Conservation (phyloP, 2,797 vertebrate species). For the Centropyge bicolor region DNA sequence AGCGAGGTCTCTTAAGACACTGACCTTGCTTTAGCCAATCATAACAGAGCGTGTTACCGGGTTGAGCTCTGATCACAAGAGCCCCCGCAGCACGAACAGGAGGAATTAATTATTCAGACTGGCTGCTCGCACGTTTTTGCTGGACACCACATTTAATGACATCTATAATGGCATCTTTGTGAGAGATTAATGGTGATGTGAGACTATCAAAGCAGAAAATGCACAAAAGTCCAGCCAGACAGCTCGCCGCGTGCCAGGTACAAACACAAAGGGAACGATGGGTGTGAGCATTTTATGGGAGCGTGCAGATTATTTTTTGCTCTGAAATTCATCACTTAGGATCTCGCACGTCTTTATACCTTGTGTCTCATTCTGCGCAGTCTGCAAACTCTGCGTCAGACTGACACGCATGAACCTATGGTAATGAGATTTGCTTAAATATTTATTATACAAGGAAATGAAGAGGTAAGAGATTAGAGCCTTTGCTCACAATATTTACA, state of each 20-base stretch:
- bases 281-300: slow-evolving; percentile 21
- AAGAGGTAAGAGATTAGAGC: slow-evolving; percentile 59
- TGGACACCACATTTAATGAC: slow-evolving; percentile 70
- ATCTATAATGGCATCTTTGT: slow-evolving; percentile 73
- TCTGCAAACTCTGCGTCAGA: slow-evolving; percentile 29
- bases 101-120: slow-evolving; percentile 78
- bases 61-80: slow-evolving; percentile 67
- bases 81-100: slow-evolving; percentile 57
- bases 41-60: slow-evolving; percentile 63
- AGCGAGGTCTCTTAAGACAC: slow-evolving; percentile 72
- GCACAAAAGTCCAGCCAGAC: slow-evolving; percentile 60
- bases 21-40: slow-evolving; percentile 80
- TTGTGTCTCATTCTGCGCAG: background rate
- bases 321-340: slow-evolving; percentile 16
- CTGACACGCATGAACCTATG: slow-evolving; percentile 19
- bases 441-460: slow-evolving; percentile 65
- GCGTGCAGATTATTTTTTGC: background rate
- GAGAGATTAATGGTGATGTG: slow-evolving; percentile 71
- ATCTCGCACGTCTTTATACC: slow-evolving; percentile 1
- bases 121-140: slow-evolving; percentile 64
- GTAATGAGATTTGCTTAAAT: slow-evolving; percentile 61
- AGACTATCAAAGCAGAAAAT: slow-evolving; percentile 67
- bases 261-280: slow-evolving; percentile 44
- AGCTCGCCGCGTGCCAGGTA: slow-evolving; percentile 46
- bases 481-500: slow-evolving; percentile 67